Base-by-base conservation (phyloP, 1,140 invertebrate genomes). In the Formica selysi region DNA sequence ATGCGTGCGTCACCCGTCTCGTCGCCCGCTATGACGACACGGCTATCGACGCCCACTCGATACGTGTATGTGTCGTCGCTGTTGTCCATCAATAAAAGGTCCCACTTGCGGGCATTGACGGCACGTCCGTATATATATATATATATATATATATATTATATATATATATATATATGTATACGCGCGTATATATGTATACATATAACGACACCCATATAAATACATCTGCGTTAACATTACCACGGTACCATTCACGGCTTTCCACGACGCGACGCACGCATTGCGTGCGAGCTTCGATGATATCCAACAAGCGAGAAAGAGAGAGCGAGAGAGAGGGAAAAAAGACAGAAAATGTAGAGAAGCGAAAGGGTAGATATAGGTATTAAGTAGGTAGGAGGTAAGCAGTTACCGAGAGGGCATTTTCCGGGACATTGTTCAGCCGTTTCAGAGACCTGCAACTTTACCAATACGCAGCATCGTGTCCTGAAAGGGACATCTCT, bases 231-330 rank as follows among this genome's bases (percentile, higher is more conserved):
- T 78, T 32, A 44, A 26, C 51, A 73, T 85, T 85, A 41, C 10
- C 48, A 57, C 19, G 44, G 36, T 86, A 71, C 68, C 85, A 87
- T 88, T 87, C 76, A 81, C 62, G 76, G 79, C 86, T 87, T 85
- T 87, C 71, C 81, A 62, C 44, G 71, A 38, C 36, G 74, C 36
- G 32, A 67, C 71, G 59, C 57, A 29, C 64, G 62, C 62, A 8
- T 68, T 54, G 44, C 78, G 36, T 44, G 76, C 76, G 26, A 19
- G n/a, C 32, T 4, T 8, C 68, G 41, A 62, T 22, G 68, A 73
- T 38, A 19, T 70, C 48, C 16, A 32, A 36, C n/a, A 11, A 54
- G 22, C 57, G n/a, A 80, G 32, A 10, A 13, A 61, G 32, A 29
- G 29, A n/a, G n/a, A 54, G 22, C 57, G n/a, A 80, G 32, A 10